Evolutionary conservation across 2,113 vertebrate species (phyloP).

Genomic region (Marmota monax): DNA sequence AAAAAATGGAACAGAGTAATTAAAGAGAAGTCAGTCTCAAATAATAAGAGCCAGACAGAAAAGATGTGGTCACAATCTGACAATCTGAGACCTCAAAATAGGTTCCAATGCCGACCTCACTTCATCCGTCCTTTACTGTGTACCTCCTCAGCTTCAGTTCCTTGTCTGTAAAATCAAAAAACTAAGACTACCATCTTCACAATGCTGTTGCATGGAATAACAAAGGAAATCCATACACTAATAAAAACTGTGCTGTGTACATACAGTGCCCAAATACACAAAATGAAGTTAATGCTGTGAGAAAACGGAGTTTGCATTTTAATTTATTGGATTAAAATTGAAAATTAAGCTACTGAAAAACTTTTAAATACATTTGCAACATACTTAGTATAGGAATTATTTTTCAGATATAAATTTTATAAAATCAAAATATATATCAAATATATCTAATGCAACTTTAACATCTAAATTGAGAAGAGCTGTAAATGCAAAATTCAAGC

Average conservation of each 20-base stretch:
- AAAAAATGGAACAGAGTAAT: neutral
- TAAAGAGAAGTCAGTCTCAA: constrained; percentile 1
- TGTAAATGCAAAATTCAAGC: constrained; percentile 28
- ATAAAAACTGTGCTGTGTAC: neutral
- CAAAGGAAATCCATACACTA: neutral
- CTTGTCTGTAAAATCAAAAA: neutral
- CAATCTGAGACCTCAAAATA: neutral
- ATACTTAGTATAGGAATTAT: neutral
- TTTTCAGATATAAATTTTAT: constrained; percentile 48
- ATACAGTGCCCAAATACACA: accelerated
- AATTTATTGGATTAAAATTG: neutral
- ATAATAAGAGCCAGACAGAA: neutral
- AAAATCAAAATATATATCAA: constrained; percentile 45
- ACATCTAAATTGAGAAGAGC: neutral
- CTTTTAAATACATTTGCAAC: neutral
- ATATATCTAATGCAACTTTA: neutral
- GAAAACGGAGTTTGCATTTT: neutral
- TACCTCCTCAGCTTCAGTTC: neutral
- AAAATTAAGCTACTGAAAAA: constrained; percentile 33
- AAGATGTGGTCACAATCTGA: accelerated
- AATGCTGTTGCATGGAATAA: neutral
- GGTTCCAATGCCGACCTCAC: neutral
- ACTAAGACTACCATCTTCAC: neutral
- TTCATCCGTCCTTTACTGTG: neutral
- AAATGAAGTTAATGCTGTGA: neutral